Base-by-base conservation (phyloP, 2,113 vertebrate species). In the Erythrocebus patas region DNA sequence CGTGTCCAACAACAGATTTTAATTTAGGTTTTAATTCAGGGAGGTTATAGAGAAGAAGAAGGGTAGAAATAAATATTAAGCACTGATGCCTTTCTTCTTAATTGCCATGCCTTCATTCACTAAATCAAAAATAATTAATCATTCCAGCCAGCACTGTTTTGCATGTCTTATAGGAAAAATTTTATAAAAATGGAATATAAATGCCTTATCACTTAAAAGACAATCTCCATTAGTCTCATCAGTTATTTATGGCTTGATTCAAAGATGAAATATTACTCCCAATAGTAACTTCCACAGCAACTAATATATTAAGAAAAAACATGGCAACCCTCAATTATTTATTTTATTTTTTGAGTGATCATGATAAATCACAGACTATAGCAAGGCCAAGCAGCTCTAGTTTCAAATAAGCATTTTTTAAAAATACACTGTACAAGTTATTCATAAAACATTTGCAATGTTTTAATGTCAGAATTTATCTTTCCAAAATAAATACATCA, bases 241-340 rank as follows among this genome's bases (percentile, higher is more conserved):
- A 93, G 50, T 95, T 95, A 93, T 96, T 93, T 80, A 89, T 57
- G 61, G 25, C 50, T 91, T 96, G 40, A 95, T 80, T 84, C 48
- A 86, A 96, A 95, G n/a, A 97, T 91, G 70, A 97, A 97, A 85
- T 95, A 96, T 96, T 95, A 85, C 40, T 84, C 48, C 38, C 59
- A 81, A 80, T 38, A 79, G 81, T 75, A 87, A 93, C 35, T 91
- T 95, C 64, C 81, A 85, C 4, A 86, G 72, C 35, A 93, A 85
- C 83, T 79, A 97, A 93, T 57, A 93, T 48, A 55, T 55, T 55
- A 0, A n/a, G 89, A 93, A 96, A 75, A 30, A 8, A 91, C 50
- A 87, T 48, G 50, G 70, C 82, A 88, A 52, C 2, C 68, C 64
- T 92, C 61, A 84, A 78, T 57, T 55, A 84, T 88, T 87, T 72